Evolutionary conservation across 2,888 invertebrate genomes (phyloP).

Genomic region (Branchellion lobata): DNA sequence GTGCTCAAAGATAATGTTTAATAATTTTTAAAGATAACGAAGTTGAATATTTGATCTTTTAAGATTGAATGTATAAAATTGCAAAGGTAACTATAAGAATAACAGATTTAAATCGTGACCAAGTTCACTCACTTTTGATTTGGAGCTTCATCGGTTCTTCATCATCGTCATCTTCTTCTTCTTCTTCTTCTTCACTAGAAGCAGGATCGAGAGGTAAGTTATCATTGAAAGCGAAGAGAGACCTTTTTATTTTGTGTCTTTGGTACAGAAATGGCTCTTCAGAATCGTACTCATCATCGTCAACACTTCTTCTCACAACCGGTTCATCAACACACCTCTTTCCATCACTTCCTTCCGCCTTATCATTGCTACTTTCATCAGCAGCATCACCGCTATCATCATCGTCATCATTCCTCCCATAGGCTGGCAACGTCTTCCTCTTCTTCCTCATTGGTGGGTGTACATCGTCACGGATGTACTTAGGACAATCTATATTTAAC

Average conservation of each 20-base stretch:
- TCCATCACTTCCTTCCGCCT: too few relatives aligned
- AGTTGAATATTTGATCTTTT: not conserved
- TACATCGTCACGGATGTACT: too few relatives aligned
- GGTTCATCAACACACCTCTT: not conserved
- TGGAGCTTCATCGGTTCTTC: not conserved
- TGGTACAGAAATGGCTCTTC: slow-evolving; percentile 2
- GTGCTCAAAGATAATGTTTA: not conserved
- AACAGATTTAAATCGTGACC: not conserved
- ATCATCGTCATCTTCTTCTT: slow-evolving; percentile 13
- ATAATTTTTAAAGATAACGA: not conserved
- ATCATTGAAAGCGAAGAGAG: slow-evolving; percentile 15
- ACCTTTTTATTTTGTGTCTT: slow-evolving; percentile 11
- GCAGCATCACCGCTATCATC: too few relatives aligned
- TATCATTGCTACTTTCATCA: too few relatives aligned
- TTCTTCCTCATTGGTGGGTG: too few relatives aligned
- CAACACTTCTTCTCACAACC: not conserved
- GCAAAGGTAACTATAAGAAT: too few relatives aligned
- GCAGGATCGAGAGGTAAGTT: too few relatives aligned
- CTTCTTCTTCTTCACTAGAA: too few relatives aligned
- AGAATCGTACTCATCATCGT: slow-evolving; percentile 9
- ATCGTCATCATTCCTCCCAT: too few relatives aligned
- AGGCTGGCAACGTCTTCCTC: too few relatives aligned
- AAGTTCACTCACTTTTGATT: not conserved
- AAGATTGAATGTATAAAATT: too few relatives aligned
- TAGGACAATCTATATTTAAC: too few relatives aligned